Evolutionary conservation across 37 sponge, comb jelly and placozoan genomes (phyloP).

Genomic region (Halisarca cf. caerulea): DNA sequence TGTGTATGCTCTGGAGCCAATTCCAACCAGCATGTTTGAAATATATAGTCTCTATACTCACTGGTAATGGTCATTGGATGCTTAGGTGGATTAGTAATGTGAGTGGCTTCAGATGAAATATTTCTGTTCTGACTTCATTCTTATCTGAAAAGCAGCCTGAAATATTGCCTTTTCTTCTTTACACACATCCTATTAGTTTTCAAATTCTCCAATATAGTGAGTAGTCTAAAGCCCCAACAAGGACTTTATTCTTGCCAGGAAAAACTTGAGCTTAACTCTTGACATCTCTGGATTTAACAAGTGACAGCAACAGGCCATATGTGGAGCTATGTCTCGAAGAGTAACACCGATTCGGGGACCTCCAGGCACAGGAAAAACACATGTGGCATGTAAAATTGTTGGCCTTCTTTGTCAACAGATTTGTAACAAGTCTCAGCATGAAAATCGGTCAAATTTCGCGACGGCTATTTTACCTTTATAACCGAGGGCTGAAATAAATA

Average conservation of each 20-base stretch:
- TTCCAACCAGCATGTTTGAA: constrained; percentile 50
- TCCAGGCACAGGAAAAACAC: constrained; percentile 85
- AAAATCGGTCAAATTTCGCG: too few relatives aligned
- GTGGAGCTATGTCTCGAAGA: constrained; percentile 37
- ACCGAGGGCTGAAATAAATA: too few relatives aligned
- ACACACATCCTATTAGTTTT: neutral
- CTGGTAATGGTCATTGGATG: constrained; percentile 57
- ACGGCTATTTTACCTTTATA: too few relatives aligned
- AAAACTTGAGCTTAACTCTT: too few relatives aligned
- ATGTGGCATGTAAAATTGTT: constrained; percentile 67
- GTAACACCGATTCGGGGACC: constrained; percentile 83
- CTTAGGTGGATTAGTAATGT: constrained; percentile 59
- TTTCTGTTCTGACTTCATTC: constrained; percentile 33
- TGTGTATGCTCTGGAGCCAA: constrained; percentile 44
- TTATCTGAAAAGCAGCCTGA: neutral
- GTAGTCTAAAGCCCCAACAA: too few relatives aligned
- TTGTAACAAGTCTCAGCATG: neutral
- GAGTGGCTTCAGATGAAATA: constrained; percentile 46
- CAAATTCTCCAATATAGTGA: too few relatives aligned
- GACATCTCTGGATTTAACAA: constrained; percentile 46
- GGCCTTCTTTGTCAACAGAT: neutral
- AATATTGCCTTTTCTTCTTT: constrained; percentile 22
- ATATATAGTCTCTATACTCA: constrained; percentile 20
- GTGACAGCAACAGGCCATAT: constrained; percentile 60
- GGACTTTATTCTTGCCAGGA: too few relatives aligned